Evolutionary conservation across 2,113 vertebrate genomes (phyloP), one percentile per base, ranked within the genome.

Genomic region (Argyrosomus japonicus): DNA sequence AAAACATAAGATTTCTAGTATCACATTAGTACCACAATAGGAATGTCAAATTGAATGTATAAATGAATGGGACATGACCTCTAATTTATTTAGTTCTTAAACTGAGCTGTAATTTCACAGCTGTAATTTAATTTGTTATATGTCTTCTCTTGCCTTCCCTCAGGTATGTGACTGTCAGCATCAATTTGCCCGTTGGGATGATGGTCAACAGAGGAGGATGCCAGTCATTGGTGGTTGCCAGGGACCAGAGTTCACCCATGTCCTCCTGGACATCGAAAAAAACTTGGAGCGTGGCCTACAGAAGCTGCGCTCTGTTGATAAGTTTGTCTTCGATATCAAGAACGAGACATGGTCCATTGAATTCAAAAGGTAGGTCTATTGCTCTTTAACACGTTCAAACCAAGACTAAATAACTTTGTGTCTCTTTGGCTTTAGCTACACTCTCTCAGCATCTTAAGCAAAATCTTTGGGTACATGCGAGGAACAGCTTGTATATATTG

Each of bases 161-260:
- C 73, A 98, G 97, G 95, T 98, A 32, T 98, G 97, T 36, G 93
- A 97, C 27, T 97, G 95, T 90, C 97, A 97, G 93, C 90, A 96
- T 75, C 96, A 97, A 82, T 98, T 98, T 91, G 96, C 94, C 40
- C 96, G 96, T 19, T 95, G 95, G 92, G 93, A 95, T 65, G 96
- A 97, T 14, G 96, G 96, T 67, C 83, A 92, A 68, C 96, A 96
- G 89, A 94, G 93, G 2, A 89, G 94, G 0, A 83, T 97, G 81
- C 96, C 96, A 1, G 94, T 93, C 93, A 97, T 97, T 79, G 89
- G 89, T 1, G 95, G 96, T 0, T 90, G 83, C 51, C 91, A 94
- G 45, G 96, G 95, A 0, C 94, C 95, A 4, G 95, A 96, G 85
- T 90, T 97, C 77, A 91, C 93, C 10, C 82, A 83, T 7, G 93